These are phyloP conservation scores for Drosophila atripex DNA, from an alignment of 2,888 invertebrate genomes.

Conservation along the genomic window DNA sequence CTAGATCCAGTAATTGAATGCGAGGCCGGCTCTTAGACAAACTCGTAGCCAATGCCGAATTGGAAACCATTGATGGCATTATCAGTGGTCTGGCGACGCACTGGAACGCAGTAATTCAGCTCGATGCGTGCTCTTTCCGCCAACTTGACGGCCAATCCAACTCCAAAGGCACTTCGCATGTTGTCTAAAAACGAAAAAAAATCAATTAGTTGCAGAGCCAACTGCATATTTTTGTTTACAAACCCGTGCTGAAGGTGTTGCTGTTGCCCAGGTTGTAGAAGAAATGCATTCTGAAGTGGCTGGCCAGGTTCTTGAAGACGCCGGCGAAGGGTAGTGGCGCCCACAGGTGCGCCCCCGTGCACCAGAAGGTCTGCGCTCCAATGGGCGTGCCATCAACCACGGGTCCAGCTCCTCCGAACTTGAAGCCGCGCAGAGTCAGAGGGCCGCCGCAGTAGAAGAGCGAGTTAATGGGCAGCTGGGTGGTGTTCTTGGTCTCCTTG, in stretches of 20 bases:
- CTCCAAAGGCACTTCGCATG: conserved; percentile 90
- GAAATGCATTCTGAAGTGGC: conserved; percentile 93
- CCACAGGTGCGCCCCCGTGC: conserved; percentile 93
- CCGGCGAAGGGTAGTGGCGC: conserved; percentile 95
- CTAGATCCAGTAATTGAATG: conserved; percentile 28
- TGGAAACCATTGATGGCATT: conserved; percentile 89
- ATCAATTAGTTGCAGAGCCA: neutral
- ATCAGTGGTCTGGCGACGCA: conserved; percentile 88
- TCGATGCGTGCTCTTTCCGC: conserved; percentile 95
- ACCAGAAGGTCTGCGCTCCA: conserved; percentile 93
- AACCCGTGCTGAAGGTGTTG: conserved; percentile 84
- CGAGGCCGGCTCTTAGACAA: conserved; percentile 85
- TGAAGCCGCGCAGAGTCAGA: conserved; percentile 93
- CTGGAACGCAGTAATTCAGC: conserved; percentile 96
- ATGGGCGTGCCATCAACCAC: conserved; percentile 90
- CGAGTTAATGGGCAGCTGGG: conserved; percentile 80
- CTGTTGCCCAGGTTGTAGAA: conserved; percentile 96
- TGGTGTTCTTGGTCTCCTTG: conserved; percentile 76
- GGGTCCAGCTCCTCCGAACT: conserved; percentile 93
- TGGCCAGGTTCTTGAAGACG: conserved; percentile 90
- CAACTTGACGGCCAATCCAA: conserved; percentile 92
- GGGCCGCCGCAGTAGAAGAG: conserved; percentile 90
- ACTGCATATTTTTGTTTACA: neutral
- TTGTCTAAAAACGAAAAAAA: conserved; percentile 83
- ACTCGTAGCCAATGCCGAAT: conserved; percentile 93